Conservation (phyloP, 1,140 invertebrate genomes). For the Thaumatotibia leucotreta region DNA sequence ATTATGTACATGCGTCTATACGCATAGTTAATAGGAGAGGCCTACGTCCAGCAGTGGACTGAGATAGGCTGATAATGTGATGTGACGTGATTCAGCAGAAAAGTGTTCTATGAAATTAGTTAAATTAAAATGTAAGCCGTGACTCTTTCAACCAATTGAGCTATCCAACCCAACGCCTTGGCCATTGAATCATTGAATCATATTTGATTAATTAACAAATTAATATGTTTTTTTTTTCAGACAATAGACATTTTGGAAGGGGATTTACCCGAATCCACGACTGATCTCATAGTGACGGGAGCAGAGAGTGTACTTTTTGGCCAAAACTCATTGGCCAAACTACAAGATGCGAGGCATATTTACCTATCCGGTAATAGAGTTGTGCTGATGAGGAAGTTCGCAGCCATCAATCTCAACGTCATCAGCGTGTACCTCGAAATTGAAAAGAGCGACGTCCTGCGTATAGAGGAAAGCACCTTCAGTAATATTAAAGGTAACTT, state of each 20-base stretch:
- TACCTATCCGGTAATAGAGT: conserved; percentile 33
- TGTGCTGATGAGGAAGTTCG: conserved; percentile 38
- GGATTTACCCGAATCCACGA: conserved; percentile 77
- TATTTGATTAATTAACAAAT: too few relatives aligned
- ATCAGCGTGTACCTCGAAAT: conserved; percentile 53
- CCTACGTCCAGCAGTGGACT: too few relatives aligned
- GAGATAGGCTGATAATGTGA: too few relatives aligned
- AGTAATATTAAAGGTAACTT: conserved; percentile 53
- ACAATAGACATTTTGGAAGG: conserved; percentile 54
- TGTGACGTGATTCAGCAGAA: too few relatives aligned
- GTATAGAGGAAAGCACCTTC: conserved; percentile 52
- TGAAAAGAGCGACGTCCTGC: conserved; percentile 37
- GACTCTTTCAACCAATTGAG: too few relatives aligned
- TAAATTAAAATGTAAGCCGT: too few relatives aligned
- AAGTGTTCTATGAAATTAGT: too few relatives aligned
- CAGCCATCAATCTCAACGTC: conserved; percentile 45
- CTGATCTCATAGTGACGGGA: conserved; percentile 78
- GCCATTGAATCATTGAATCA: too few relatives aligned
- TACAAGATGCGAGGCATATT: conserved; percentile 45
- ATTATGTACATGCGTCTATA: too few relatives aligned
- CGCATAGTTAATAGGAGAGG: too few relatives aligned
- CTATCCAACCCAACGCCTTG: too few relatives aligned
- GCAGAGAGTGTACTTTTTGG: conserved; percentile 78
- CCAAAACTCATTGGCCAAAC: conserved; percentile 53
- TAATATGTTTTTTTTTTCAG: conserved; percentile 31